Evolutionary conservation across 2,113 vertebrate genomes (phyloP), one percentile per base, ranked within the genome.

Genomic region (Corythaixoides concolor): DNA sequence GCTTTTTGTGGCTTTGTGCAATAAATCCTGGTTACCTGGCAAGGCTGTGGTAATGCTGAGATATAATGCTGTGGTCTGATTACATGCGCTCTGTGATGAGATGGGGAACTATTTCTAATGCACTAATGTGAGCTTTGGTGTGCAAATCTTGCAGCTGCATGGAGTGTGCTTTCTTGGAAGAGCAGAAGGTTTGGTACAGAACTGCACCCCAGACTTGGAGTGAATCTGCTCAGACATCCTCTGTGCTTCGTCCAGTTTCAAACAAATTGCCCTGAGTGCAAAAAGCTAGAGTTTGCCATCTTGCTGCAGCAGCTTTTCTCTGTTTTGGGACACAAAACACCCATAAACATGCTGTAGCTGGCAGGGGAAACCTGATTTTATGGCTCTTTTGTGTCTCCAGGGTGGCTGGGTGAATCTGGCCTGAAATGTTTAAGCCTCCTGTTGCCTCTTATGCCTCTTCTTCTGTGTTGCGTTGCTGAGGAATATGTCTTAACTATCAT

Each of bases 1-100:
- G 93, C 88, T 83, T 67, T 92, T 83, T 76, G 49, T 69, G 78
- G 78, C 80, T 91, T 90, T 85, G 63, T 73, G 55, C 83, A 83
- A 43, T 73, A 90, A 87, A 86, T 62, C 60, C 89, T 68, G 52
- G 56, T 94, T 70, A 13, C 39, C 68, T 1, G 0, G 26, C 4
- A 5, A 53, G 79, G 66, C 62, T 0, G 0, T 2, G 0, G 52
- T 39, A 43, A 62, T 33, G 52, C 88, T 28, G 37, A 68, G 45
- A 8, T 55, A 14, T 2, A 41, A 45, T 28, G 58, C 66, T 13
- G 4, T 27, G 72, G 21, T 63, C 41, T 1, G 4, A 12, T 72
- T 12, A 33, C 26, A 3, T 3, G 10, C 3, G 15, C 49, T 50
- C 56, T 0, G 0, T 6, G 50, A 27, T 27, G 66, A 90, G n/a